These are phyloP conservation scores for Tiaroga cobitis DNA, from an alignment of 2,797 vertebrate genomes.

Conservation along the genomic window DNA sequence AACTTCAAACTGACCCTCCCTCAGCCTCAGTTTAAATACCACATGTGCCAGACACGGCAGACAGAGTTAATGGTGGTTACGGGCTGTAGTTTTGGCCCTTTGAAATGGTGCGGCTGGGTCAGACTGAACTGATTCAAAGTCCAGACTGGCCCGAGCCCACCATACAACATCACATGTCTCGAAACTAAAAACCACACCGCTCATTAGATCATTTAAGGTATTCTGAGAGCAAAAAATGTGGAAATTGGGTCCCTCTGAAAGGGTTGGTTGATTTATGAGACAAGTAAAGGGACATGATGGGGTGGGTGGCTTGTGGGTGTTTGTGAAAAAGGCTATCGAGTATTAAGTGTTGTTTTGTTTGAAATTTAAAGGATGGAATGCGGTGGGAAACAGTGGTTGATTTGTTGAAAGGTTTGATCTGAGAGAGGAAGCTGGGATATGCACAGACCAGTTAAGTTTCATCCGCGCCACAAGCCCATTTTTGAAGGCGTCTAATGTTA, in stretches of 20 bases:
- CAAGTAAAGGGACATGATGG: slow-evolving; percentile 30
- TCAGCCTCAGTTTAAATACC: slow-evolving; percentile 76
- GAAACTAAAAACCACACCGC: slow-evolving; percentile 56
- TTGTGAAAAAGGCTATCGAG: slow-evolving; percentile 19
- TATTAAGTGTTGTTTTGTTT: slow-evolving; percentile 38
- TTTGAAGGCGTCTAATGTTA: slow-evolving; percentile 37
- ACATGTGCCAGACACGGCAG: slow-evolving; percentile 76
- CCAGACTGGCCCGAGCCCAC: slow-evolving; percentile 60
- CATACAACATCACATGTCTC: slow-evolving; percentile 57
- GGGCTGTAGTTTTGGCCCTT: slow-evolving; percentile 71
- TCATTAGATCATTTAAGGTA: slow-evolving; percentile 59
- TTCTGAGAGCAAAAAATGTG: slow-evolving; percentile 51
- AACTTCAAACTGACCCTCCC: slow-evolving; percentile 77
- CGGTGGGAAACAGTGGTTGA: slow-evolving; percentile 43
- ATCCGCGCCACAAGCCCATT: background rate
- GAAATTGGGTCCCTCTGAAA: slow-evolving; percentile 47
- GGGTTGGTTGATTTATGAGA: slow-evolving; percentile 49
- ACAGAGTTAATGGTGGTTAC: slow-evolving; percentile 73
- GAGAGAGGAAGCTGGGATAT: slow-evolving; percentile 32
- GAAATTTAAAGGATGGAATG: slow-evolving; percentile 44
- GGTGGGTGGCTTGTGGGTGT: slow-evolving; percentile 16
- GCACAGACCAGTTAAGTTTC: slow-evolving; percentile 25
- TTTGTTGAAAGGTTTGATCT: slow-evolving; percentile 44
- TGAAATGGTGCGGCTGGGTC: slow-evolving; percentile 71
- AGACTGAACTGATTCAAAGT: slow-evolving; percentile 65